These are phyloP conservation scores for Plestiodon gilberti DNA, from an alignment of 2,113 vertebrate genomes.

Conservation along the genomic window DNA sequence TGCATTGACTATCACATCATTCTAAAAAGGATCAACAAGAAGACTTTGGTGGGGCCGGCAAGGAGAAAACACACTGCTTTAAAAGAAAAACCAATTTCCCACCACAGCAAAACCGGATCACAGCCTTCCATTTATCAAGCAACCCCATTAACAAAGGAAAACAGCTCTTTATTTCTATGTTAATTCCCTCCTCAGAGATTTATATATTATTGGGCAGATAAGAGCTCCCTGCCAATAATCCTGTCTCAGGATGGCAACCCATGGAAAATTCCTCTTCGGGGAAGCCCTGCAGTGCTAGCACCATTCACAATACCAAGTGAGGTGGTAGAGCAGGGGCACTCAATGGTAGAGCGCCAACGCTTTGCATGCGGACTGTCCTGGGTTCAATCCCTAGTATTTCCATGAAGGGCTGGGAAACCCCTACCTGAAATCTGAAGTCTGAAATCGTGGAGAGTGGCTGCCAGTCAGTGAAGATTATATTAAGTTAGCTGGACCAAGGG, in stretches of 20 bases:
- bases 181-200: not conserved
- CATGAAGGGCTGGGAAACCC: too few species aligned
- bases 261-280: not conserved
- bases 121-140: not conserved
- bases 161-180: not conserved
- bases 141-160: conserved; percentile 6
- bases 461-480: too few species aligned
- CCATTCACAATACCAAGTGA: too few species aligned
- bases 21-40: conserved; percentile 15
- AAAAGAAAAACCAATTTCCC: conserved; percentile 5
- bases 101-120: conserved; percentile 38
- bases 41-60: not conserved
- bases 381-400: too few species aligned
- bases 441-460: too few species aligned
- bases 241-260: not conserved
- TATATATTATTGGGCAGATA: not conserved
- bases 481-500: too few species aligned
- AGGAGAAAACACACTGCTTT: not conserved
- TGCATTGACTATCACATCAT: not conserved
- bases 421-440: too few species aligned
- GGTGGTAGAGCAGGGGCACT: too few species aligned
- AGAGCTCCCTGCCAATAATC: too few species aligned
- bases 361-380: too few species aligned
- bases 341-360: too few species aligned
- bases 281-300: not conserved